Conservation (phyloP, 2,113 vertebrate species). For the Pseudopipra pipra region DNA sequence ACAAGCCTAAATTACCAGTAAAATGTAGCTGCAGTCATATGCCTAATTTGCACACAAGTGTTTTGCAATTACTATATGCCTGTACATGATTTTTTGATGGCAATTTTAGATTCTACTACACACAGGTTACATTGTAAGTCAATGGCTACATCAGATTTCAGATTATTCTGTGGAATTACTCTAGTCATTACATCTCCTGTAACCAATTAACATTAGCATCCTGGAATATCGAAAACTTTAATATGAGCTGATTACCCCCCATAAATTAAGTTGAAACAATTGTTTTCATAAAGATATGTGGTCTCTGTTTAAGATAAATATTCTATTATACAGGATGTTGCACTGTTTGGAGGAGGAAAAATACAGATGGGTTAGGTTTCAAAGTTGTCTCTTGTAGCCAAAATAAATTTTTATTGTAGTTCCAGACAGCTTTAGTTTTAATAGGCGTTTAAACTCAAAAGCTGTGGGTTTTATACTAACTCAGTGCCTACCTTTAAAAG, state of each 20-base stretch:
- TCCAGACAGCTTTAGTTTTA: constrained; percentile 66
- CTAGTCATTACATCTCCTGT: not conserved
- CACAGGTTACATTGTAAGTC: not conserved
- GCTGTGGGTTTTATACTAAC: constrained; percentile 58
- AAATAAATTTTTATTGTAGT: constrained; percentile 61
- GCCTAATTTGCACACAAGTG: not conserved
- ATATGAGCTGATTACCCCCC: constrained; percentile 31
- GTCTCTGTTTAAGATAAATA: constrained; percentile 63
- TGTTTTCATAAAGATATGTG: constrained; percentile 57
- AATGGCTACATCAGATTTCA: not conserved
- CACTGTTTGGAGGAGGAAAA: constrained; percentile 60
- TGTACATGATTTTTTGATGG: not conserved
- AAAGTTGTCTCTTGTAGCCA: constrained; percentile 58
- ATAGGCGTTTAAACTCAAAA: constrained; percentile 66
- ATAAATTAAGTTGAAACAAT: constrained; percentile 49
- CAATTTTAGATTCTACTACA: not conserved
- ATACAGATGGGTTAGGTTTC: constrained; percentile 61
- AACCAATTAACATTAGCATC: constrained; percentile 36
- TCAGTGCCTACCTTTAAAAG: constrained; percentile 60
- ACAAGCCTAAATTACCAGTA: not conserved
- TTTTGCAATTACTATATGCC: not conserved
- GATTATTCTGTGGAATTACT: constrained; percentile 8
- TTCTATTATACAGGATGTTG: constrained; percentile 62
- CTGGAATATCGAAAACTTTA: constrained; percentile 20
- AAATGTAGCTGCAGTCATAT: not conserved